phyloP scores from a whole-genome alignment of 2,888 invertebrate genomes.

The Heliconius charithonia region DNA sequence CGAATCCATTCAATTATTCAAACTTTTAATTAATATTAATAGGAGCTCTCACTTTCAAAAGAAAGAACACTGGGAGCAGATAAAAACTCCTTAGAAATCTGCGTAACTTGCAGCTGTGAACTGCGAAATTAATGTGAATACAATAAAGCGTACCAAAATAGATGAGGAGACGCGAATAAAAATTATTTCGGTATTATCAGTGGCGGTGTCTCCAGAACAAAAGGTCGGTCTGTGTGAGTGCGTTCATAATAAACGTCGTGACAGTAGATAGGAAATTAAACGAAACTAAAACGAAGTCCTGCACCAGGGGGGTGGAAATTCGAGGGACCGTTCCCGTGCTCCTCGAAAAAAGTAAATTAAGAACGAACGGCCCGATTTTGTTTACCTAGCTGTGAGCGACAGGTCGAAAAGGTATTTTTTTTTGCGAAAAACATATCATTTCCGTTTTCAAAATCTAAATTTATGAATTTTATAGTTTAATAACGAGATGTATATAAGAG shows the following conservation, averaged over 20 bases:
- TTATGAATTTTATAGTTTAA: background rate
- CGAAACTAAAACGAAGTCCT: constrained; percentile 79
- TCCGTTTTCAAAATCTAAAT: background rate
- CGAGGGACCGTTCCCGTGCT: constrained; percentile 56
- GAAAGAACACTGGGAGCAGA: constrained; percentile 79
- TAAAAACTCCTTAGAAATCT: constrained; percentile 82
- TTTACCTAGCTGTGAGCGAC: constrained; percentile 62
- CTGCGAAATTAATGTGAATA: constrained; percentile 81
- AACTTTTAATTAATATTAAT: constrained; percentile 84
- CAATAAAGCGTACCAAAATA: constrained; percentile 80
- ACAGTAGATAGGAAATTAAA: constrained; percentile 80
- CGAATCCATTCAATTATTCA: constrained; percentile 81
- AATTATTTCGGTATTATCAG: constrained; percentile 72
- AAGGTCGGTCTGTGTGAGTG: constrained; percentile 68
- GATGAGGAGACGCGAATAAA: constrained; percentile 69
- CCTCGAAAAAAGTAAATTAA: constrained; percentile 73
- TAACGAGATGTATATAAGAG: too few species aligned
- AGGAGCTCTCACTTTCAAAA: constrained; percentile 80
- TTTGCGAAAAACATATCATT: constrained; percentile 6
- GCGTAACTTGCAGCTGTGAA: constrained; percentile 80
- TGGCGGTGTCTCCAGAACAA: constrained; percentile 62
- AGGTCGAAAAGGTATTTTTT: constrained; percentile 50
- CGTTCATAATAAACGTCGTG: constrained; percentile 76
- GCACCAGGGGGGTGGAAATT: constrained; percentile 71
- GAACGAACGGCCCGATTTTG: constrained; percentile 68